A percentile compares a stretch with the other conserved stretches of the same genome.
Evolutionary conservation across 2,113 vertebrate genomes (phyloP).

Genomic region (Macheiramphus alcinus): DNA sequence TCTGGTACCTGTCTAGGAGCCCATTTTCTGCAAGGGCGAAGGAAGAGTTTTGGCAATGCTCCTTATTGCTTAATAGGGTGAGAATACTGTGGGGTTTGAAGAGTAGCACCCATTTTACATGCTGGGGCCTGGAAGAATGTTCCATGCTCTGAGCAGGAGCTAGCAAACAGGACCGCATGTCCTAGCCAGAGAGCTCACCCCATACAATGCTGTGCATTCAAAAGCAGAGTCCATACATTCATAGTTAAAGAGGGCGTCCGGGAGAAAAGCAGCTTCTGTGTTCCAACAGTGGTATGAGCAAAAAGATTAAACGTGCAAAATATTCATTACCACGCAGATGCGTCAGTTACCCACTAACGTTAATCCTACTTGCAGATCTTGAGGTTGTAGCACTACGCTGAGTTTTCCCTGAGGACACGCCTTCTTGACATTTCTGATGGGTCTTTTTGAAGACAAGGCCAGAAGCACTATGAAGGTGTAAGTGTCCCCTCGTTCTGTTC

Average conservation of each 20-base stretch:
- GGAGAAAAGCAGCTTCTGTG: background rate
- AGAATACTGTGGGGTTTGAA: background rate
- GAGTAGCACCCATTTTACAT: background rate
- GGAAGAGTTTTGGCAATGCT: background rate
- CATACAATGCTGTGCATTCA: background rate
- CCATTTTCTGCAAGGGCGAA: background rate
- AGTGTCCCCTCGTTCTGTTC: background rate
- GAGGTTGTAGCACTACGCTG: background rate
- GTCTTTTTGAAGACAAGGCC: background rate
- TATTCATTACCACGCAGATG: background rate
- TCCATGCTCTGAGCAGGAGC: background rate
- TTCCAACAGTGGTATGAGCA: background rate
- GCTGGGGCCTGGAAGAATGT: background rate
- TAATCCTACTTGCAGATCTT: background rate
- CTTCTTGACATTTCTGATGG: background rate
- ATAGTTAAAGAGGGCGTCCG: background rate
- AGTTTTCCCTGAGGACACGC: background rate
- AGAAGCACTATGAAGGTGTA: background rate
- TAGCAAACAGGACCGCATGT: background rate
- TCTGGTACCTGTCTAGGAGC: background rate
- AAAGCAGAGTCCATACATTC: background rate
- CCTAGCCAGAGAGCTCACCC: background rate
- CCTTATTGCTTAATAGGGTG: background rate
- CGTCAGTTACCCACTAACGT: background rate
- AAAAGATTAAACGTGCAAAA: background rate